These are phyloP conservation scores for Coboldia fuscipes DNA, from an alignment of 1,140 invertebrate genomes.

Conservation along the genomic window DNA sequence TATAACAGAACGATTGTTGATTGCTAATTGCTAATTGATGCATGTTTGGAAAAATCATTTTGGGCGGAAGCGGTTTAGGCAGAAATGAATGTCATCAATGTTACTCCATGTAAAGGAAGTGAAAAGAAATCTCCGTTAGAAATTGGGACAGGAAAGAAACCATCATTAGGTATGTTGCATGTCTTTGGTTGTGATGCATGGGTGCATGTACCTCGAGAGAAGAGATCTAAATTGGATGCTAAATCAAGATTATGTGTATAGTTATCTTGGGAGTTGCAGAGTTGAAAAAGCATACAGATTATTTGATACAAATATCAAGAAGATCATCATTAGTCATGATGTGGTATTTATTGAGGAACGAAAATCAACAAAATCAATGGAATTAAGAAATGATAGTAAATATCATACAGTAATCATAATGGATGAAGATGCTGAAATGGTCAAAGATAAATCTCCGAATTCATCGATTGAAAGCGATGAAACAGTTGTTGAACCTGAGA, in stretches of 20 bases:
- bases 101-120: slow-evolving; percentile 7
- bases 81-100: slow-evolving; percentile 5
- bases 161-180: neutral
- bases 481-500: no score
- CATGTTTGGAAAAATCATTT: slow-evolving; percentile 4
- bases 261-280: slow-evolving; percentile 9
- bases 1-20: slow-evolving; percentile 5
- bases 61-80: slow-evolving; percentile 7
- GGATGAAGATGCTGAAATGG: no score
- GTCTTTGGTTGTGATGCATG: neutral
- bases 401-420: no score
- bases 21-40: slow-evolving; percentile 6
- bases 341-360: slow-evolving; percentile 15
- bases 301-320: slow-evolving; percentile 9
- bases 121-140: neutral
- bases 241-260: neutral
- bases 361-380: no score
- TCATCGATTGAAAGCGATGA: no score
- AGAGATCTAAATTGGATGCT: neutral
- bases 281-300: slow-evolving; percentile 11
- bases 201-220: neutral
- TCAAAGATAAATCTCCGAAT: no score
- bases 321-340: slow-evolving; percentile 11
- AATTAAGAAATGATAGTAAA: no score
- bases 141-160: neutral